These are phyloP conservation scores for Dipodomys spectabilis DNA, from an alignment of 2,113 vertebrate genomes.

Conservation along the genomic window DNA sequence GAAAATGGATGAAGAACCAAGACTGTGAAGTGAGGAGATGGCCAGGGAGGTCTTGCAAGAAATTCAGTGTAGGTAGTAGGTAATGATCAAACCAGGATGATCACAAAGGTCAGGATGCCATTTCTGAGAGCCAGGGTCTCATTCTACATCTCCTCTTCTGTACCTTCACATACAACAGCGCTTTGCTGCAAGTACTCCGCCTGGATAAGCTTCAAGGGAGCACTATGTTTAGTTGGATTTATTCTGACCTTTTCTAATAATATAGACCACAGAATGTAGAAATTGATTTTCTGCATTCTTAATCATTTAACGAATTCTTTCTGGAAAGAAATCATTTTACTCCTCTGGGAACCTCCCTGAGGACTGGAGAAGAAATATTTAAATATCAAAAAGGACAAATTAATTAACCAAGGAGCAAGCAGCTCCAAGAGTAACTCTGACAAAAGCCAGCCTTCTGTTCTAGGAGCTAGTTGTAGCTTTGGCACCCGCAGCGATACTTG, in stretches of 20 bases:
- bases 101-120: neutral
- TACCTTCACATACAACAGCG: neutral
- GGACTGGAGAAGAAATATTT: neutral
- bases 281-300: slow-evolving; percentile 8
- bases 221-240: neutral
- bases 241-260: slow-evolving; percentile 1
- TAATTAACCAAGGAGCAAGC: neutral
- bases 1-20: neutral
- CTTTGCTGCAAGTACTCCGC: neutral
- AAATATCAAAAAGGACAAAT: neutral
- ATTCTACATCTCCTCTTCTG: neutral
- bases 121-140: neutral
- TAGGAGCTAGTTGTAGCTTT: neutral
- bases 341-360: neutral
- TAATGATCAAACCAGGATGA: neutral
- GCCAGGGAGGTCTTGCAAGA: neutral
- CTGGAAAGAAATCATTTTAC: slow-evolving; percentile 6
- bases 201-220: neutral
- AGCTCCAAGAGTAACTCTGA: no score
- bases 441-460: neutral
- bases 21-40: neutral
- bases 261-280: neutral
- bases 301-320: neutral
- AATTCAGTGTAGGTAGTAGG: neutral
- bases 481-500: neutral